Evolutionary conservation across 1,140 invertebrate genomes (phyloP).

Genomic region (Megathymus violae): DNA sequence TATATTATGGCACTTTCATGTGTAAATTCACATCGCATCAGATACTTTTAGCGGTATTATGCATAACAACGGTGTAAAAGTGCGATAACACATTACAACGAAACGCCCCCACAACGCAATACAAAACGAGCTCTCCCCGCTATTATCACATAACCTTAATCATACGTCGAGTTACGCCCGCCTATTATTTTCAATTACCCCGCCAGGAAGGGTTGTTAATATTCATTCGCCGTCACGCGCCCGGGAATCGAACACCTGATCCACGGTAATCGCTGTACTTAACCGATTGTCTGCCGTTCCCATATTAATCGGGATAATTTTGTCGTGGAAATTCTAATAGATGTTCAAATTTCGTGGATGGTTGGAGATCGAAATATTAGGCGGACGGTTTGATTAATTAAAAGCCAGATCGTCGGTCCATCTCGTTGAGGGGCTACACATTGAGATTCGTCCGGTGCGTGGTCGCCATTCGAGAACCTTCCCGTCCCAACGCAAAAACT

Average conservation of each 20-base stretch:
- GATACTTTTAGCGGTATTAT: too few relatives aligned
- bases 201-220: constrained; percentile 77
- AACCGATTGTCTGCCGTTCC: constrained; percentile 61
- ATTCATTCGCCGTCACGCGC: constrained; percentile 69
- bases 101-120: background rate
- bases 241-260: constrained; percentile 67
- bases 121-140: constrained; percentile 21
- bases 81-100: constrained; percentile 8
- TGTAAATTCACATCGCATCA: too few relatives aligned
- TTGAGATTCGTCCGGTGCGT: too few relatives aligned
- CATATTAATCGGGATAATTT: constrained; percentile 70
- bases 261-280: constrained; percentile 49
- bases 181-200: constrained; percentile 79
- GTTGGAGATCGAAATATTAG: too few relatives aligned
- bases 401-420: too few relatives aligned
- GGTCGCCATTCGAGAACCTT: too few relatives aligned
- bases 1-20: too few relatives aligned
- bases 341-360: constrained; percentile 42
- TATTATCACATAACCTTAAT: constrained; percentile 71
- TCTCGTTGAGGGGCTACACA: too few relatives aligned
- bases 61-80: background rate
- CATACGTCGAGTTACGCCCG: constrained; percentile 53
- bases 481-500: too few relatives aligned
- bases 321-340: constrained; percentile 55
- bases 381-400: too few relatives aligned